These are phyloP conservation scores for Montipora foliosa DNA, from an alignment of 64 coral and sea anemone species.

Conservation along the genomic window DNA sequence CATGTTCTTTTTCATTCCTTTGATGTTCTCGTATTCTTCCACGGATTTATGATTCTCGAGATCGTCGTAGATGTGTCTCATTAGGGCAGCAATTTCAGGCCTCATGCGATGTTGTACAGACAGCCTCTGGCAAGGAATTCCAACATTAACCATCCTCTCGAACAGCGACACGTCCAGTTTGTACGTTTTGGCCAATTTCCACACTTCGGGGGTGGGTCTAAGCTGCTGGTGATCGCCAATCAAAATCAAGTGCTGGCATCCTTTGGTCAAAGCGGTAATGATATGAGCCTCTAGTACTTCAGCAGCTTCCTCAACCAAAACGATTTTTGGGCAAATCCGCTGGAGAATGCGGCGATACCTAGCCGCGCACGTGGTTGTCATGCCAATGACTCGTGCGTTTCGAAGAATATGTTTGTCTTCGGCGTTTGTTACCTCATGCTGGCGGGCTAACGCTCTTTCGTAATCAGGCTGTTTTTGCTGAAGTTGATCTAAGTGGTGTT, in stretches of 20 bases:
- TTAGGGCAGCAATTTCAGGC: slow-evolving; percentile 78
- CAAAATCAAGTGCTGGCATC: slow-evolving; percentile 75
- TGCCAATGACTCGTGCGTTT: slow-evolving; percentile 64
- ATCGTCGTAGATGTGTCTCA: slow-evolving; percentile 82
- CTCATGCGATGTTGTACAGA: slow-evolving; percentile 94
- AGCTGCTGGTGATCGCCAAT: slow-evolving; percentile 75
- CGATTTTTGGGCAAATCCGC: slow-evolving; percentile 25
- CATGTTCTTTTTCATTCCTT: slow-evolving; percentile 78
- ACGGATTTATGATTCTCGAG: slow-evolving; percentile 71
- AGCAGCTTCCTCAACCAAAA: slow-evolving; percentile 68
- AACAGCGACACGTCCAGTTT: slow-evolving; percentile 60
- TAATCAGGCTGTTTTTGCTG: slow-evolving; percentile 31
- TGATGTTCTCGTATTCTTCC: slow-evolving; percentile 68
- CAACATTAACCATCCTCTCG: slow-evolving; percentile 66
- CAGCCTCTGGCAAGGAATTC: slow-evolving; percentile 56
- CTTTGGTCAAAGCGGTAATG: slow-evolving; percentile 31
- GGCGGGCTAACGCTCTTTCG: too few species aligned
- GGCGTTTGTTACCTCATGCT: background rate
- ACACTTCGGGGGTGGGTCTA: slow-evolving; percentile 40
- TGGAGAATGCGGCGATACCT: slow-evolving; percentile 38
- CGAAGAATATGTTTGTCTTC: slow-evolving; percentile 67
- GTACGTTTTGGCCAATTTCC: slow-evolving; percentile 42
- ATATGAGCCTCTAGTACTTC: slow-evolving; percentile 76
- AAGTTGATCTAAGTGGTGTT: slow-evolving; percentile 10
- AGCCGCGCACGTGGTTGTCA: slow-evolving; percentile 80